phyloP scores from a whole-genome alignment of 2,888 invertebrate species.

The Drepanosiphum platanoidis region DNA sequence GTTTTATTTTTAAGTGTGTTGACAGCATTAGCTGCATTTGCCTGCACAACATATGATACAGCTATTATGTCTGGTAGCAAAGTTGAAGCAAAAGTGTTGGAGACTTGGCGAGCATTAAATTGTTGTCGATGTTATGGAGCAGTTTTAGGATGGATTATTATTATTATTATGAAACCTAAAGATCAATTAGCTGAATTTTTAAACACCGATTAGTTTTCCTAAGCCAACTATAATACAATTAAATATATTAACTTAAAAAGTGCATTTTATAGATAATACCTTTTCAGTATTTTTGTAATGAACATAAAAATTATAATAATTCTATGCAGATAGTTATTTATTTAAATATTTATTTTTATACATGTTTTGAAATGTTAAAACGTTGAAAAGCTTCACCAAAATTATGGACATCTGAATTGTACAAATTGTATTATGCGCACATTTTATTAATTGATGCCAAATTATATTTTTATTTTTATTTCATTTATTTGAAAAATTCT shows the following conservation, averaged over 20 bases:
- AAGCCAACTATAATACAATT: neutral
- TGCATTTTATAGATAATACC: neutral
- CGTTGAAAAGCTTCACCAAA: no score
- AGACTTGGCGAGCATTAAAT: conserved; percentile 58
- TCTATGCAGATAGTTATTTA: neutral
- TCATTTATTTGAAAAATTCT: no score
- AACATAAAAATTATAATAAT: neutral
- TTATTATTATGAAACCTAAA: conserved; percentile 57
- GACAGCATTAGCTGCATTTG: conserved; percentile 59
- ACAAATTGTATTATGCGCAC: neutral
- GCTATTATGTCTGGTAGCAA: conserved; percentile 54
- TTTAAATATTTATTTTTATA: neutral
- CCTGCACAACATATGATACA: conserved; percentile 56
- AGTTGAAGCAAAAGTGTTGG: conserved; percentile 48
- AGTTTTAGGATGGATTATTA: conserved; percentile 53
- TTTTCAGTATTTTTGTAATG: neutral
- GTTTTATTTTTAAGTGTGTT: conserved; percentile 53
- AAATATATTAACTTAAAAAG: neutral
- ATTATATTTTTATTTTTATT: conserved; percentile 2
- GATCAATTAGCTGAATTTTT: conserved; percentile 54
- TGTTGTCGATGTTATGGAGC: conserved; percentile 58
- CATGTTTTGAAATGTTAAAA: neutral
- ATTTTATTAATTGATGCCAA: conserved; percentile 17
- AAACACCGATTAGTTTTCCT: conserved; percentile 11
- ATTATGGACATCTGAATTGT: neutral